These are phyloP conservation scores for Stomatorhinus ivindoensis DNA, from an alignment of 2,113 vertebrate species.

Conservation along the genomic window DNA sequence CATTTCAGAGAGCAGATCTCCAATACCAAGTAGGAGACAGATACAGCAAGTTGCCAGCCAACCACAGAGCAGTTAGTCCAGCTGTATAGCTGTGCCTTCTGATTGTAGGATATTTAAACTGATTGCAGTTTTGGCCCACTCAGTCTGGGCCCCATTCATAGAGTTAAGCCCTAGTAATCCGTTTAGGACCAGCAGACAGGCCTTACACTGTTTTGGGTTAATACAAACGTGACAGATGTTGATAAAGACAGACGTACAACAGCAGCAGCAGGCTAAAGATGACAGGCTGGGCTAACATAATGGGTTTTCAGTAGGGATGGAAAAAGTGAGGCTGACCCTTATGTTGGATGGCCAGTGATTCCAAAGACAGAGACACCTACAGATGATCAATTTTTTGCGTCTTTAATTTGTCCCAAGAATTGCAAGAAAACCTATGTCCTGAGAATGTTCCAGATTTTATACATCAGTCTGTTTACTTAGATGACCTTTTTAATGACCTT, in stretches of 20 bases:
- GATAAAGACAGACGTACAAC: neutral
- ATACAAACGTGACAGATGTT: neutral
- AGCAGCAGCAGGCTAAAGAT: neutral
- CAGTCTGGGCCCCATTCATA: neutral
- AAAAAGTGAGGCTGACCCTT: neutral
- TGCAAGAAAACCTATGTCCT: neutral
- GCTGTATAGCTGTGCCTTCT: neutral
- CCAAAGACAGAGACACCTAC: neutral
- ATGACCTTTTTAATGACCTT: neutral
- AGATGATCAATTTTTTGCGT: neutral
- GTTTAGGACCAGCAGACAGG: neutral
- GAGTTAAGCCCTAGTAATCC: neutral
- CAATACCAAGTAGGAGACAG: neutral
- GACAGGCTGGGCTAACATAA: neutral
- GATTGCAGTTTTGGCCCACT: neutral
- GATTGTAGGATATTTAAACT: neutral
- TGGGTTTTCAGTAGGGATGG: neutral
- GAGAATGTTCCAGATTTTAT: neutral
- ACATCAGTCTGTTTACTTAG: neutral
- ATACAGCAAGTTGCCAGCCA: neutral
- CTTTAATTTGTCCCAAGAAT: neutral
- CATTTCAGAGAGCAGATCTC: neutral
- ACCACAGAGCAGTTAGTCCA: neutral
- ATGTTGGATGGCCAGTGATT: neutral
- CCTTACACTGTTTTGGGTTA: neutral